A percentile compares a stretch with the other conserved stretches of the same genome.
Conservation (phyloP, 2,113 vertebrate genomes). For the Corythornis vintsioides region DNA sequence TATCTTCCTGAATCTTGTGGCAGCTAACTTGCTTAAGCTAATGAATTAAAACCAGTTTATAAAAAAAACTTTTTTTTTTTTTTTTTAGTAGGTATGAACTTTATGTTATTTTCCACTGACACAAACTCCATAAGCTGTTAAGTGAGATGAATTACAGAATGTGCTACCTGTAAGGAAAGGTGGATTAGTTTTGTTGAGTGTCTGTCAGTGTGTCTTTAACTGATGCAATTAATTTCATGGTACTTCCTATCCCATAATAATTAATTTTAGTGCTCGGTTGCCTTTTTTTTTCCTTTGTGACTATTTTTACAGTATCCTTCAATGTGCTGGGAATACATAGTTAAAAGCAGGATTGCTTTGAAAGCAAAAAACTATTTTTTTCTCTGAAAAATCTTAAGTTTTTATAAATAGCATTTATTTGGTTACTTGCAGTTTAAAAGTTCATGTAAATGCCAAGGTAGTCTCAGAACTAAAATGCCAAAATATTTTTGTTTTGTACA, state of each 20-base stretch:
- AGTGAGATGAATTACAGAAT: not conserved
- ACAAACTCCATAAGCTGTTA: not conserved
- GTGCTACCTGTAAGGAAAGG: not conserved
- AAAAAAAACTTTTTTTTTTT: not conserved
- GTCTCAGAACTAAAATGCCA: not conserved
- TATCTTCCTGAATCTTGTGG: not conserved
- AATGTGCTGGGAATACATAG: not conserved
- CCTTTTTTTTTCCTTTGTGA: not conserved
- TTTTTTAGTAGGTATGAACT: not conserved
- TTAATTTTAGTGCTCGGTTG: not conserved
- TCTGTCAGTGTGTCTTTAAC: not conserved
- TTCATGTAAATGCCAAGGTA: not conserved
- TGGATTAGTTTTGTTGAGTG: not conserved
- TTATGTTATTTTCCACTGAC: not conserved
- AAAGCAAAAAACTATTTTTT: not conserved
- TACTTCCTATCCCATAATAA: not conserved
- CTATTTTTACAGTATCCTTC: not conserved
- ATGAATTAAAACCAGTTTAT: not conserved
- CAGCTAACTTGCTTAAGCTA: not conserved
- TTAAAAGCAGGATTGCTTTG: not conserved
- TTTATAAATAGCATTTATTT: not conserved
- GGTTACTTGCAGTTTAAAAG: not conserved
- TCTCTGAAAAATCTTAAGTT: not conserved
- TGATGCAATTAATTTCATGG: not conserved
- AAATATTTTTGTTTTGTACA: not conserved